Conservation (phyloP, 2,797 vertebrate genomes). For the Spinibarbus caldwelli region DNA sequence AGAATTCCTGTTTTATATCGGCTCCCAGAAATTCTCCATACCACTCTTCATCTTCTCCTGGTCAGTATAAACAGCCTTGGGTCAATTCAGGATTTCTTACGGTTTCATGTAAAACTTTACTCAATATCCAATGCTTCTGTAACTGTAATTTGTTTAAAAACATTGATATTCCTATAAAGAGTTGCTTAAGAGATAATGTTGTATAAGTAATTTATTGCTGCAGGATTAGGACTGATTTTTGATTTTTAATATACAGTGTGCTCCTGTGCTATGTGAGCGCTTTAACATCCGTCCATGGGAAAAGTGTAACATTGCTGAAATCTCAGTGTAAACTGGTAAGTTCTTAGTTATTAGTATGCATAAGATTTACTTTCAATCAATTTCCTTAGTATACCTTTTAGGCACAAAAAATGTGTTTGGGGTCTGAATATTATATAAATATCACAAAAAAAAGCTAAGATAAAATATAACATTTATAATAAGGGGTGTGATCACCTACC, state of each 20-base stretch:
- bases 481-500: background rate
- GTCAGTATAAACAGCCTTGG: constrained; percentile 70
- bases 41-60: constrained; percentile 82
- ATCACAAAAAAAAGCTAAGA: background rate
- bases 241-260: constrained; percentile 72
- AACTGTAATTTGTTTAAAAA: background rate
- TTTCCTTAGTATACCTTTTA: background rate
- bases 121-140: background rate
- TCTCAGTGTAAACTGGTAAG: constrained; percentile 83
- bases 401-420: background rate
- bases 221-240: constrained; percentile 1
- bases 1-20: constrained; percentile 81
- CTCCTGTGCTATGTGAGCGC: constrained; percentile 81
- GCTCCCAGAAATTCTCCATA: constrained; percentile 85
- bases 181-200: background rate
- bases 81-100: background rate
- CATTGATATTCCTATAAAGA: background rate
- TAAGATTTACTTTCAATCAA: background rate
- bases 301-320: constrained; percentile 80
- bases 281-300: constrained; percentile 81
- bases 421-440: background rate
- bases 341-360: constrained; percentile 10
- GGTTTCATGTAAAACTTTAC: background rate
- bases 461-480: background rate
- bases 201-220: background rate